phyloP scores from a whole-genome alignment of 2,797 vertebrate species.

The Erpetoichthys calabaricus region DNA sequence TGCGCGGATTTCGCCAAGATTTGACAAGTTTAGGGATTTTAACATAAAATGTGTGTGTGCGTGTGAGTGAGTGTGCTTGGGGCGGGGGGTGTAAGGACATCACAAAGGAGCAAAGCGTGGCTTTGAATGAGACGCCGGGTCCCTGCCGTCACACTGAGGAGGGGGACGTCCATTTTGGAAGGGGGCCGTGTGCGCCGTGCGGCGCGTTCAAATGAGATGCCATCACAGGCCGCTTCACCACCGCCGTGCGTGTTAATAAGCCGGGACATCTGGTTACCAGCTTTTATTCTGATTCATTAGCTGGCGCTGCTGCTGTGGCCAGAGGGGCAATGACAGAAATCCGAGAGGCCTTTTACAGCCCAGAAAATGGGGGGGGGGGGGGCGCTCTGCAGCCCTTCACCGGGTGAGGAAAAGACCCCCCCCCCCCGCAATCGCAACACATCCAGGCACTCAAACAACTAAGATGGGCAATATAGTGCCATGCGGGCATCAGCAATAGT shows the following conservation, averaged over 20 bases:
- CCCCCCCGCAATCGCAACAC: too few relatives aligned
- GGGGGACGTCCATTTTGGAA: too few relatives aligned
- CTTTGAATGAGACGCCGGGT: constrained; percentile 3
- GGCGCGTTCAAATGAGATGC: constrained; percentile 33
- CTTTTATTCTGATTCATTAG: constrained; percentile 80
- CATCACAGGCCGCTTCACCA: constrained; percentile 44
- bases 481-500: too few relatives aligned
- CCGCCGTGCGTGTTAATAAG: constrained; percentile 60
- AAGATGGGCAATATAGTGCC: too few relatives aligned
- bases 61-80: too few relatives aligned
- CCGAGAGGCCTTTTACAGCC: constrained; percentile 26
- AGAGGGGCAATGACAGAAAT: constrained; percentile 40
- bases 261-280: constrained; percentile 78
- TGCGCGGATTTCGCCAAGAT: constrained; percentile 68
- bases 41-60: constrained; percentile 52
- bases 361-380: constrained; percentile 1
- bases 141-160: too few relatives aligned
- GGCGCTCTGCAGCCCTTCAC: too few relatives aligned
- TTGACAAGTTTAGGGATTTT: constrained; percentile 68
- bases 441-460: too few relatives aligned
- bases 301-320: constrained; percentile 53
- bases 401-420: too few relatives aligned
- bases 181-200: constrained; percentile 1
- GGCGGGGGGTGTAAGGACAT: too few relatives aligned
- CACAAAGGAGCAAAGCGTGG: too few relatives aligned